Conservation (phyloP, 2,888 invertebrate species). For the Magallana nippona region DNA sequence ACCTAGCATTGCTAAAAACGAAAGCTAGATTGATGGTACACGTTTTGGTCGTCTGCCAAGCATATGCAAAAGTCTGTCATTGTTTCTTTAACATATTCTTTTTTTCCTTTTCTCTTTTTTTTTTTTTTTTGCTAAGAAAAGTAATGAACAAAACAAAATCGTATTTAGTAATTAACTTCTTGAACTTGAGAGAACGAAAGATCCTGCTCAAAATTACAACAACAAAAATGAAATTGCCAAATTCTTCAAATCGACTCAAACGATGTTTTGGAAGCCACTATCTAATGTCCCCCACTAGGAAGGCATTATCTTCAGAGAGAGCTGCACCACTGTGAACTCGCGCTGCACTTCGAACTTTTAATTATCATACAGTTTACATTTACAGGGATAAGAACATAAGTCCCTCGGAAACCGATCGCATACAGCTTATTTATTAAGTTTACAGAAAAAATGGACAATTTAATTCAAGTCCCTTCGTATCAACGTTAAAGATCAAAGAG, state of each 20-base stretch:
- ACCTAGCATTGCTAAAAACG: not conserved
- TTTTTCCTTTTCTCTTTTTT: too few species aligned
- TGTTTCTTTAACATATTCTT: not conserved
- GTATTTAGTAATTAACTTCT: not conserved
- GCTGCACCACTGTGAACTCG: too few species aligned
- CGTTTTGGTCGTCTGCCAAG: conserved; percentile 22
- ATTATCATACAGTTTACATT: too few species aligned
- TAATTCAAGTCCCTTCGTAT: conserved; percentile 1
- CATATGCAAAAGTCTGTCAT: conserved; percentile 25
- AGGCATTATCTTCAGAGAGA: not conserved
- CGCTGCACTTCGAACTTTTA: too few species aligned
- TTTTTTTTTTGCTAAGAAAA: not conserved
- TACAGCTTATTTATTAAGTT: not conserved
- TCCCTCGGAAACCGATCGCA: not conserved
- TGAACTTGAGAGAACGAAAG: not conserved
- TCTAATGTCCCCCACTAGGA: not conserved
- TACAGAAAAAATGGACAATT: not conserved
- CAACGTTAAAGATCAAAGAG: not conserved
- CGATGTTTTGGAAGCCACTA: too few species aligned
- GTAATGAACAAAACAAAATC: not conserved
- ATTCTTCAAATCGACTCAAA: not conserved
- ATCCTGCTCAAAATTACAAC: not conserved
- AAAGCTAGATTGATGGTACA: not conserved
- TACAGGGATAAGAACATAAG: too few species aligned
- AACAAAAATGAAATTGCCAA: not conserved